Base-by-base conservation (phyloP, 2,797 vertebrate genomes). In the Natrix natrix region DNA sequence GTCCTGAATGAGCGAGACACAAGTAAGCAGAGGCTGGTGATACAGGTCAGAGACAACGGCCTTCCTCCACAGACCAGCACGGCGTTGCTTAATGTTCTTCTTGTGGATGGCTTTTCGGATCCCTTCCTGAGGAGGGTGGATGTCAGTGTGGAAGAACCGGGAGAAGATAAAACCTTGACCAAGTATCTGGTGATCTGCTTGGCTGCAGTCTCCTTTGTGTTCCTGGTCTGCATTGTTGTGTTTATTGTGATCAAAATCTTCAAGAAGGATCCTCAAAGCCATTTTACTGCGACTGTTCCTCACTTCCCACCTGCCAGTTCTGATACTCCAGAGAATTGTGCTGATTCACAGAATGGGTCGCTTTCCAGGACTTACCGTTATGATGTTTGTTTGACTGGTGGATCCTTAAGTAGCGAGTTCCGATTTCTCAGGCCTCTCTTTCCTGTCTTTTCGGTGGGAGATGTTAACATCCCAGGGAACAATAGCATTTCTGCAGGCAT, bases 141-240 rank as follows among this genome's bases (percentile, higher is more conserved):
- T 52, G 43, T 78, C 0, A 56, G 37, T 26, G 20, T 12, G 1
- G 17, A 91, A 1, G 37, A 96, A 12, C 61, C 94, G 2, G 92
- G 61, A 87, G 94, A 93, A 54, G 95, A 96, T 92, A 95, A 95
- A n/a, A 91, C 95, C 83, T 95, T 95, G 90, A 97, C 96, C 32
- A 96, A 94, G 89, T 96, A 97, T 55, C 90, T 97, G 88, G 96
- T 97, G n/a, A 96, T 97, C 90, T 96, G 96, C 95, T 93, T 97
- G 57, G 95, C 94, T 87, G 95, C 93, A 4, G 96, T 97, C 94
- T 97, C 95, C 43, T 96, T 95, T 91, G 86, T 96, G 24, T 97
- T 97, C 93, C 95, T 97, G 4, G 13, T 97, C 1, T 97, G 95
- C n/a, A 95, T 97, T 86, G 93, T 95, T 55, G 43, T 95, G 74